Base-by-base conservation (phyloP, 2,113 vertebrate genomes). In the Sebastes schlegelii region DNA sequence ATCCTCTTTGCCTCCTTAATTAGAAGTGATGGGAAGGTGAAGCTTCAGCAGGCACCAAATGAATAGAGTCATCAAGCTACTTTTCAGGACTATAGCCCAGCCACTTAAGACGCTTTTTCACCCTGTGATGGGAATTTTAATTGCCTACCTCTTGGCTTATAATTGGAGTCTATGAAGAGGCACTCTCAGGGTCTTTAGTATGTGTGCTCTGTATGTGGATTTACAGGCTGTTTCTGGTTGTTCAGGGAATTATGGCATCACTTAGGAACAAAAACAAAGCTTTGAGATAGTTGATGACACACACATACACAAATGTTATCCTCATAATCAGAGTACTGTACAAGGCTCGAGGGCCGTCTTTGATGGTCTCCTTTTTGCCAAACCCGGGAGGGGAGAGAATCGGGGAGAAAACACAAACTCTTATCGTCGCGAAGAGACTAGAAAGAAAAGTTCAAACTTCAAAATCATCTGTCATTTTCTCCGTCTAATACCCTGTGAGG, bases 1-100 rank as follows among this genome's bases (percentile, higher is more conserved):
- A 91, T 91, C 83, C 86, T 88, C 79, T 87, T 83, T 83, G 77
- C 82, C 86, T 91, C 85, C 86, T 83, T 94, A 94, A 95, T 95
- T 92, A 93, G 90, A 91, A 91, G 91, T 91, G 93, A 93, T 93
- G 92, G 92, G 92, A 87, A 92, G 87, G 92, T 92, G 92, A 93
- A 88, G 91, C 91, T 92, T 92, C 93, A 94, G 87, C 90, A 87
- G 89, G 84, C 91, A 91, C 90, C 87, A 94, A 93, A 94, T 92
- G 92, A 93, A 95, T 93, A 89, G 92, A 95, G 92, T 93, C 94
- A 93, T 95, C 94, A 94, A 93, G 89, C 92, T 89, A 93, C 92
- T 93, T 93, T 92, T 94, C 92, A 91, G 87, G 89, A 88, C 90
- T 87, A 80, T 85, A 92, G 85, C 90, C 86, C 88, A 88, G 88